phyloP scores from a whole-genome alignment of 2,797 vertebrate species.

The Chiloscyllium punctatum region DNA sequence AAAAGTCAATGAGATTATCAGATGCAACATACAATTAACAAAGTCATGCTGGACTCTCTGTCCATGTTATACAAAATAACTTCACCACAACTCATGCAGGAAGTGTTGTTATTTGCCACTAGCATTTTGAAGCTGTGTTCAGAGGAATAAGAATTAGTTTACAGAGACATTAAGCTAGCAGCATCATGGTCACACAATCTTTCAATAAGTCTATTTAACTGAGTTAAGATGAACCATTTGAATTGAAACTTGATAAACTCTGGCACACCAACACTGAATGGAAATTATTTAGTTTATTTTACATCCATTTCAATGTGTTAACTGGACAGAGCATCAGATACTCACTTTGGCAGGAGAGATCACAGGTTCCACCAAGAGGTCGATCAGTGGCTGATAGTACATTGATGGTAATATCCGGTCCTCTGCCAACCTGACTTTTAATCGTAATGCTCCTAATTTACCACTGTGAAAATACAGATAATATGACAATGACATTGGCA shows the following conservation, averaged over 20 bases:
- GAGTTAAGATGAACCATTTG: not conserved
- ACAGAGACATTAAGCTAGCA: not conserved
- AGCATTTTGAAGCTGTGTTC: not conserved
- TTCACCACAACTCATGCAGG: not conserved
- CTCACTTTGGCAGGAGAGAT: slow-evolving; percentile 67
- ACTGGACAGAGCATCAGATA: not conserved
- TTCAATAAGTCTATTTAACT: not conserved
- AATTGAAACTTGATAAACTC: not conserved
- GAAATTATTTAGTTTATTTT: not conserved
- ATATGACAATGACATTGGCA: not conserved
- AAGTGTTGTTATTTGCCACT: not conserved
- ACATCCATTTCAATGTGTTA: not conserved
- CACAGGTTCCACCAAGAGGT: slow-evolving; percentile 75
- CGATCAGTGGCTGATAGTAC: slow-evolving; percentile 75
- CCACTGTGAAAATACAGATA: slow-evolving; percentile 53
- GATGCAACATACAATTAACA: not conserved
- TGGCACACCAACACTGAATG: not conserved
- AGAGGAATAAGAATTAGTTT: not conserved
- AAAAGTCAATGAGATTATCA: not conserved
- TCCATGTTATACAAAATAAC: not conserved
- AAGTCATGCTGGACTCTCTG: not conserved
- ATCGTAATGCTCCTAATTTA: slow-evolving; percentile 75
- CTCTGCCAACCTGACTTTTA: slow-evolving; percentile 74
- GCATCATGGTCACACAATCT: not conserved
- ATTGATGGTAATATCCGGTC: slow-evolving; percentile 69